Evolutionary conservation across 2,113 vertebrate species (phyloP), one percentile per base, ranked within the genome.

Genomic region (Alethe diademata): DNA sequence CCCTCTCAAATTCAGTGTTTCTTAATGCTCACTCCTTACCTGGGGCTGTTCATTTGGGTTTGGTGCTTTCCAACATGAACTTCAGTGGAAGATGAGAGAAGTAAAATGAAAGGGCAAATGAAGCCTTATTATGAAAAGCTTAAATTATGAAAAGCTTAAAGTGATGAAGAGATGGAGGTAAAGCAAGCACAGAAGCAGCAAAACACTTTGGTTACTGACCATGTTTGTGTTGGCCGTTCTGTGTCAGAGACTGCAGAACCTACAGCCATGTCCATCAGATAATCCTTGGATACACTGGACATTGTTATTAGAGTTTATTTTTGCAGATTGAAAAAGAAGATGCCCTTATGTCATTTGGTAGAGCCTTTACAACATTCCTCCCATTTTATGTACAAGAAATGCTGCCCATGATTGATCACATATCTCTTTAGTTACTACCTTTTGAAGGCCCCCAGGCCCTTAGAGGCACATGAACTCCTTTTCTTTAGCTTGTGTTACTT

Each of bases 41-140:
- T 31, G 15, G 2, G 19, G 11, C 3, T 9, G 22, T 9, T 48
- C n/a, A 20, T 61, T 57, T 86, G 42, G 4, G 6, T 53, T 88
- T 72, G 10, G 11, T 57, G 10, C n/a, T 83, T 45, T 65, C 48
- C 58, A 65, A 12, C 13, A 67, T 12, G 12, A 79, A 78, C 91
- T 87, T n/a, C 76, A 84, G 74, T 64, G 83, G 81, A 94, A 93
- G 86, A 82, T 33, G 74, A 96, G 78, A 93, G 82, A 72, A 53
- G 71, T 53, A 48, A 81, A 86, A 47, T 69, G 64, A 88, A 88
- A 69, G 20, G 29, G 64, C 26, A 87, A 78, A 93, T 67, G 53
- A 82, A 86, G 76, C 26, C 47, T 93, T 61, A 65, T 11, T 15
- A n/a, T 24, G 9, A 72, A 79, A 76, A 79, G 6, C 6, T 62